Percentiles rank a stretch among this genome's conserved stretches.
Conservation (phyloP, 2,113 vertebrate genomes). For the Eudorcas thomsonii region DNA sequence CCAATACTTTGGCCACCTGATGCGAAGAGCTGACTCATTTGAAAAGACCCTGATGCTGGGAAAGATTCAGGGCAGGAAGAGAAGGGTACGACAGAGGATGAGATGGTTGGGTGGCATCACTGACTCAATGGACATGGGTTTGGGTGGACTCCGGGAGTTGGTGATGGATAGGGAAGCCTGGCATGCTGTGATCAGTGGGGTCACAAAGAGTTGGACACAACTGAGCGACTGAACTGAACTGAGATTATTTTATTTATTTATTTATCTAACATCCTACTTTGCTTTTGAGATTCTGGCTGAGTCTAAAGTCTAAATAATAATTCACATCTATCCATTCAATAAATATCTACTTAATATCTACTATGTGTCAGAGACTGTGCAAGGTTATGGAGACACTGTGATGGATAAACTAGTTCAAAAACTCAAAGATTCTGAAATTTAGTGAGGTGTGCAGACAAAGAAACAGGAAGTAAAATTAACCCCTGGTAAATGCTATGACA, state of each 20-base stretch:
- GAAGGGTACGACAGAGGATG: background rate
- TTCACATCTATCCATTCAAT: background rate
- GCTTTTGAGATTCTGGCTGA: background rate
- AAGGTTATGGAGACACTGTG: background rate
- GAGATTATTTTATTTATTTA: background rate
- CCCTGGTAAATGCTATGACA: background rate
- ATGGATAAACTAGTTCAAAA: background rate
- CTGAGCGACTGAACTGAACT: background rate
- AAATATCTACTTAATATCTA: background rate
- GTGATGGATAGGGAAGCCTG: background rate
- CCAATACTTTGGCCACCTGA: background rate
- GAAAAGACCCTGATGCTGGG: background rate
- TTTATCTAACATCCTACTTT: background rate
- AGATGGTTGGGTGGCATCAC: background rate
- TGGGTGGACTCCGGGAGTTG: background rate
- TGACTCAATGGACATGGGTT: background rate
- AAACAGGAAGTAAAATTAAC: background rate
- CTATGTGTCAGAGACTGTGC: background rate
- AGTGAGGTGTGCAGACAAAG: background rate
- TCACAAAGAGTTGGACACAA: background rate
- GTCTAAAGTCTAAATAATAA: background rate
- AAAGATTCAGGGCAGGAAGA: background rate
- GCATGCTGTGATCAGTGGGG: rapidly evolving
- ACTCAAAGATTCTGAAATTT: background rate
- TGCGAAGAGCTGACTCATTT: rapidly evolving